phyloP scores from a whole-genome alignment of 2,113 vertebrate species.

The Calcarius ornatus region DNA sequence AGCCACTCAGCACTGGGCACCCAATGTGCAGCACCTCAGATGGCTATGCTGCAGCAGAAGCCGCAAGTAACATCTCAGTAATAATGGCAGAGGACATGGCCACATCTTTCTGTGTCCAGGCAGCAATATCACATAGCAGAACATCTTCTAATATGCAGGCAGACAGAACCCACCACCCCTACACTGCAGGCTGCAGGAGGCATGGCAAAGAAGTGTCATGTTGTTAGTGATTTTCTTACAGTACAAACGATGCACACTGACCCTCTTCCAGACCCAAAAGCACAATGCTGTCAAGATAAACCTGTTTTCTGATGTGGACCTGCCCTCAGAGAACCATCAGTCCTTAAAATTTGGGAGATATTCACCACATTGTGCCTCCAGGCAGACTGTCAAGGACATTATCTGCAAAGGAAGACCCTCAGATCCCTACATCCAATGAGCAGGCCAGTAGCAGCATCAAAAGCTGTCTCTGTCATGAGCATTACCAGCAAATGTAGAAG shows the following conservation, averaged over 20 bases:
- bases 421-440: neutral
- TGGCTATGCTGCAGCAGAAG: neutral
- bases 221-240: neutral
- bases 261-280: neutral
- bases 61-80: neutral
- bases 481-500: neutral
- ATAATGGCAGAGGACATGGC: neutral
- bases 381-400: neutral
- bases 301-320: neutral
- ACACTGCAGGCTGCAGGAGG: neutral
- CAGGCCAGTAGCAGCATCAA: neutral
- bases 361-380: neutral
- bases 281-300: neutral
- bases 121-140: neutral
- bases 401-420: neutral
- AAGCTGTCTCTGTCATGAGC: neutral
- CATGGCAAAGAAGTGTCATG: neutral
- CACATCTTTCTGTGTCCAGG: neutral
- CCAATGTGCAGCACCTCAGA: accelerated
- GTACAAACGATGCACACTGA: neutral
- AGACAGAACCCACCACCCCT: neutral
- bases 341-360: neutral
- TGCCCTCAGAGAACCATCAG: neutral
- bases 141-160: neutral
- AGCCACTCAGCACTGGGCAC: neutral